phyloP scores from a whole-genome alignment of 2,888 invertebrate genomes.

The Tetropium fuscum region DNA sequence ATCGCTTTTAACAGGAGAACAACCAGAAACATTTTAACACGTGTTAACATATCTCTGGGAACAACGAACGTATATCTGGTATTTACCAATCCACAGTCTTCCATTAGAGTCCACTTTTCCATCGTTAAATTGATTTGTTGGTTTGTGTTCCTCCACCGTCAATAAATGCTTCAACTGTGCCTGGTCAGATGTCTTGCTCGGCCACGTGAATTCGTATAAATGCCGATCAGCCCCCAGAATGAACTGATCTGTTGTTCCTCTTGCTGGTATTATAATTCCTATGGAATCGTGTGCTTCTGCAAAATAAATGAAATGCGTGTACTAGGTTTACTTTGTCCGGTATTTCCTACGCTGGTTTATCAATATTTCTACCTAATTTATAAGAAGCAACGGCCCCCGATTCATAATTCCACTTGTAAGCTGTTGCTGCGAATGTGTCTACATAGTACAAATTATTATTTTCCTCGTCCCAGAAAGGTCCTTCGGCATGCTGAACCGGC shows the following conservation, averaged over 20 bases:
- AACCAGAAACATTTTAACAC: no score
- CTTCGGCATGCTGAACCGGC: slow-evolving; percentile 64
- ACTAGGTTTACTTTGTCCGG: neutral
- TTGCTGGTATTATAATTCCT: slow-evolving; percentile 64
- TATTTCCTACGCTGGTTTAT: neutral
- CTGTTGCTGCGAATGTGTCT: slow-evolving; percentile 64
- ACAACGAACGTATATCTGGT: no score
- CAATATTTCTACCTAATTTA: slow-evolving; percentile 40
- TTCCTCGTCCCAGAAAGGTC: slow-evolving; percentile 67
- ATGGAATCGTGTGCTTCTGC: slow-evolving; percentile 56
- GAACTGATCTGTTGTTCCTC: slow-evolving; percentile 58
- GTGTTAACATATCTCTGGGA: no score
- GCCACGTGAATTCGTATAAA: slow-evolving; percentile 64
- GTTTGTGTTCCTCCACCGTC: slow-evolving; percentile 62
- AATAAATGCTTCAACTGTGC: slow-evolving; percentile 45
- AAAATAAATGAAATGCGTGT: slow-evolving; percentile 7
- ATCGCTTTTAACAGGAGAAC: no score
- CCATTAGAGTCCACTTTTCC: slow-evolving; percentile 69
- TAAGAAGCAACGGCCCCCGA: slow-evolving; percentile 29
- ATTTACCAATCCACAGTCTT: slow-evolving; percentile 67
- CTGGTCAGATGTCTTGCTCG: slow-evolving; percentile 44
- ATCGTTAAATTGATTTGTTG: slow-evolving; percentile 67
- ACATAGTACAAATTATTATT: slow-evolving; percentile 67
- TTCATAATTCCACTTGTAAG: slow-evolving; percentile 48
- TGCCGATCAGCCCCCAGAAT: slow-evolving; percentile 62